Evolutionary conservation across 2,797 vertebrate species (phyloP).

Genomic region (Erethizon dorsatum): DNA sequence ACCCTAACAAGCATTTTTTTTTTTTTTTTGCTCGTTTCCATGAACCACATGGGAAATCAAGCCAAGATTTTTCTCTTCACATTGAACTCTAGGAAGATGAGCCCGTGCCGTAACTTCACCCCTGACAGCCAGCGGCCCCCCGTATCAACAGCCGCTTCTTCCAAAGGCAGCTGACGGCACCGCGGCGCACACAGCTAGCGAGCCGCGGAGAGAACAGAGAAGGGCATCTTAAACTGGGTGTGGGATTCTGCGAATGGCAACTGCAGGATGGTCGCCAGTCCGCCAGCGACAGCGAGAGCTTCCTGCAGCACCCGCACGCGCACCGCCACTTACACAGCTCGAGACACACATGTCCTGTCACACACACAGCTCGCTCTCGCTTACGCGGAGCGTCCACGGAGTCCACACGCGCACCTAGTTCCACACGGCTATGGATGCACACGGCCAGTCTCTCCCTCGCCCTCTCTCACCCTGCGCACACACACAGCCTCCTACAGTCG

Average conservation of each 20-base stretch:
- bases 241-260: conserved; percentile 52
- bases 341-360: neutral
- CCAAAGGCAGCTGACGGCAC: neutral
- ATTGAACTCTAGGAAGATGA: neutral
- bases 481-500: neutral
- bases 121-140: neutral
- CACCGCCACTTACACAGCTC: neutral
- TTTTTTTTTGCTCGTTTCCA: neutral
- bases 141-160: neutral
- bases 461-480: neutral
- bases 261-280: neutral
- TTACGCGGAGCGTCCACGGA: neutral
- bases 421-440: neutral
- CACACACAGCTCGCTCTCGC: neutral
- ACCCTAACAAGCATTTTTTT: neutral
- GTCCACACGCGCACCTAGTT: neutral
- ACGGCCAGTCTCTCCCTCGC: neutral
- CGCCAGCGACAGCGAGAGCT: neutral
- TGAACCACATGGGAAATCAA: neutral
- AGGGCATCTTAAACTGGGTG: neutral
- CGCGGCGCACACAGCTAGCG: neutral
- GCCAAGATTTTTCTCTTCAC: conserved; percentile 9
- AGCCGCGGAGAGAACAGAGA: neutral
- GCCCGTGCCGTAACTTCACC: neutral
- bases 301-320: conserved; percentile 28